These are phyloP conservation scores for Calidris pugnax DNA, from an alignment of 2,113 vertebrate genomes.

Conservation along the genomic window DNA sequence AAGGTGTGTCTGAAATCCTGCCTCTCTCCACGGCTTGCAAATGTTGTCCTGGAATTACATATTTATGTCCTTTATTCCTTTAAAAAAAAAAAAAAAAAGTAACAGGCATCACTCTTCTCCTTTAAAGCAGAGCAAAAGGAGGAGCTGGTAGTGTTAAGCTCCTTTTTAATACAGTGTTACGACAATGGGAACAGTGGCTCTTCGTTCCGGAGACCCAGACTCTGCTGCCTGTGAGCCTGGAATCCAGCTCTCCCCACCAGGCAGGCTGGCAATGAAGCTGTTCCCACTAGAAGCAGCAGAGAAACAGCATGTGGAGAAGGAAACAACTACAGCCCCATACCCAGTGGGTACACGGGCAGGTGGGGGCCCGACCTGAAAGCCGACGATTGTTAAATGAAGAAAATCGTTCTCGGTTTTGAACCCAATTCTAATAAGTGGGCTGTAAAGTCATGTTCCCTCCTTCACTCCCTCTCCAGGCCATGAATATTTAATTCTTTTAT, in stretches of 20 bases:
- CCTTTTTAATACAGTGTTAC: not conserved
- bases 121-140: not conserved
- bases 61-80: not conserved
- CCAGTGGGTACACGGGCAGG: not conserved
- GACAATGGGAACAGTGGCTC: not conserved
- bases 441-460: constrained; percentile 6
- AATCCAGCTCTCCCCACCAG: not conserved
- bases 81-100: not conserved
- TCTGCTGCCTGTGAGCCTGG: not conserved
- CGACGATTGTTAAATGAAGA: not conserved
- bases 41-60: not conserved
- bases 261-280: not conserved
- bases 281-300: not conserved
- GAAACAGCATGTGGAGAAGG: not conserved
- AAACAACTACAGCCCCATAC: not conserved
- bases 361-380: not conserved
- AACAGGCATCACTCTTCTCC: not conserved
- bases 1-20: constrained; percentile 4
- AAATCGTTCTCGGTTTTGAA: constrained; percentile 3
- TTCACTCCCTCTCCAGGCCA: constrained; percentile 26
- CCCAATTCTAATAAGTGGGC: not conserved
- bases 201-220: not conserved
- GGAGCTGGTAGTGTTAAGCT: not conserved
- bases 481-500: constrained; percentile 62
- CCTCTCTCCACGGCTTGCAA: not conserved